Evolutionary conservation across 2,797 vertebrate genomes (phyloP).

Genomic region (Sebastes glaucus): DNA sequence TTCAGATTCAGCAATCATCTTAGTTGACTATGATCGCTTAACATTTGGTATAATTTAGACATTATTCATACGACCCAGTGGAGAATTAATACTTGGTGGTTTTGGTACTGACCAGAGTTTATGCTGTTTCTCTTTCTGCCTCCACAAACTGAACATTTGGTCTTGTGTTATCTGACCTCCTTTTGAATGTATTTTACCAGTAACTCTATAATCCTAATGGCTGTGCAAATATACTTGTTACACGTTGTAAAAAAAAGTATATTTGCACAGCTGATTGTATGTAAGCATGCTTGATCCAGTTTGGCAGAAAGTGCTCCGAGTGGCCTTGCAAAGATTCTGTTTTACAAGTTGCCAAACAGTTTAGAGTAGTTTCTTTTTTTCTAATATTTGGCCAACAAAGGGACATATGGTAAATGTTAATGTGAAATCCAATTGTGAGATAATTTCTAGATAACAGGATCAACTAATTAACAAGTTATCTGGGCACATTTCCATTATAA

Average conservation of each 20-base stretch:
- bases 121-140: slow-evolving; percentile 31
- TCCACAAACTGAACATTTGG: slow-evolving; percentile 44
- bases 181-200: slow-evolving; percentile 74
- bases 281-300: slow-evolving; percentile 83
- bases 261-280: slow-evolving; percentile 74
- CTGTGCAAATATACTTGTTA: slow-evolving; percentile 62
- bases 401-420: slow-evolving; percentile 18
- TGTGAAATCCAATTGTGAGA: slow-evolving; percentile 19
- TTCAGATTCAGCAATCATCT: not conserved
- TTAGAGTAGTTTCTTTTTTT: slow-evolving; percentile 53
- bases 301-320: slow-evolving; percentile 79
- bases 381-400: slow-evolving; percentile 38
- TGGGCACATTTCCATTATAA: slow-evolving; percentile 13
- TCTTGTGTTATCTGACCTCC: slow-evolving; percentile 53
- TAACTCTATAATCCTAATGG: slow-evolving; percentile 68
- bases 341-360: slow-evolving; percentile 57
- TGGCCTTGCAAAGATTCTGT: slow-evolving; percentile 81
- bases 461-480: not conserved
- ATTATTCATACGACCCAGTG: slow-evolving; percentile 26
- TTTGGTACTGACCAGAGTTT: slow-evolving; percentile 23
- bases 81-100: slow-evolving; percentile 27
- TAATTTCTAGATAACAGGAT: not conserved
- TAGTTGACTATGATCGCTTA: not conserved
- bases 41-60: not conserved
- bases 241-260: slow-evolving; percentile 48